A percentile compares a stretch with the other conserved stretches of the same genome.
These are phyloP conservation scores for Pimephales promelas DNA, from an alignment of 2,113 vertebrate genomes.

Conservation along the genomic window DNA sequence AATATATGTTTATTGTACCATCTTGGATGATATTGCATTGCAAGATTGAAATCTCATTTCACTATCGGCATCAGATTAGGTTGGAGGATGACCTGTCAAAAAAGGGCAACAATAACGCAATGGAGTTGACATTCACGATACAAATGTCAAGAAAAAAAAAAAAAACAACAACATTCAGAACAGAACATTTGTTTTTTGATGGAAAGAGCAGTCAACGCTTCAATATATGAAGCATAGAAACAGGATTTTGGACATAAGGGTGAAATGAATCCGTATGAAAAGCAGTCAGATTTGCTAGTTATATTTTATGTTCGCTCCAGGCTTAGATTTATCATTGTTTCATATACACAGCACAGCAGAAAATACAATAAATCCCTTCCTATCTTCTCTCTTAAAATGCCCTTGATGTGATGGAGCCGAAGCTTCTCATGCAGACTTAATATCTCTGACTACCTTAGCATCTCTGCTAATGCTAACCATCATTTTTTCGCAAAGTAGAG, in stretches of 20 bases:
- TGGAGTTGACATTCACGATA: slow-evolving; percentile 33
- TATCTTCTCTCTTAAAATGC: neutral
- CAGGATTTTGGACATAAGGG: neutral
- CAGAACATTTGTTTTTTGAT: slow-evolving; percentile 5
- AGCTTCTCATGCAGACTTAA: neutral
- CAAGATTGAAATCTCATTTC: slow-evolving; percentile 33
- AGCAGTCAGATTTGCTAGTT: neutral
- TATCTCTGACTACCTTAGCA: neutral
- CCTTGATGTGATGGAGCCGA: neutral
- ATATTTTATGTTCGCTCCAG: neutral
- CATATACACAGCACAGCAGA: neutral
- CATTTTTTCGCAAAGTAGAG: neutral
- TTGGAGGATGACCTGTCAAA: slow-evolving; percentile 12
- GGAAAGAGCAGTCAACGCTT: neutral
- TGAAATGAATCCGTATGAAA: neutral
- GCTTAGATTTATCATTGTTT: neutral
- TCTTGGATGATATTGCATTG: slow-evolving; percentile 15
- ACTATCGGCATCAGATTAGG: neutral
- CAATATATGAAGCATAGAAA: neutral
- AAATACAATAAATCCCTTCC: neutral
- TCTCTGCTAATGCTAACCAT: slow-evolving; percentile 28
- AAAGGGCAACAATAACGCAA: neutral
- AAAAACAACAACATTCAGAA: slow-evolving; percentile 1
- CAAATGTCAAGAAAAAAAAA: slow-evolving; percentile 28
- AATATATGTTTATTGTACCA: slow-evolving; percentile 7